Evolutionary conservation across 2,797 vertebrate species (phyloP).

Genomic region (Catamblyrhynchus diadema): DNA sequence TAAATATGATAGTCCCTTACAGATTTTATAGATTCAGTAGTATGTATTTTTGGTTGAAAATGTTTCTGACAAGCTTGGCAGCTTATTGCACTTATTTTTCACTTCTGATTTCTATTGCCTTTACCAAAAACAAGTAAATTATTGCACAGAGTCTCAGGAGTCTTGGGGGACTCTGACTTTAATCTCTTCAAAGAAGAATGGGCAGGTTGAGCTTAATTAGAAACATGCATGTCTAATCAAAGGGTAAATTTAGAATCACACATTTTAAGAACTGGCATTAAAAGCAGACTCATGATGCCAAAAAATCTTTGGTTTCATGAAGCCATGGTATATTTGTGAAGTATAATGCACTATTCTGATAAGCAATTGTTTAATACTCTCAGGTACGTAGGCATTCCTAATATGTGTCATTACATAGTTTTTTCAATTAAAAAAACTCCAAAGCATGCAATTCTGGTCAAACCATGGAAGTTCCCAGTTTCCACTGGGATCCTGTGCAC

Average conservation of each 20-base stretch:
- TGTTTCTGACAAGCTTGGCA: not conserved
- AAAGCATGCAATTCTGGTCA: not conserved
- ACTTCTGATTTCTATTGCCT: not conserved
- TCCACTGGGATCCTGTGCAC: not conserved
- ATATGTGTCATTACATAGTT: not conserved
- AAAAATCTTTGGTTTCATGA: not conserved
- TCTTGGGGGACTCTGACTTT: not conserved
- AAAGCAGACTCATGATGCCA: not conserved
- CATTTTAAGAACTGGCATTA: not conserved
- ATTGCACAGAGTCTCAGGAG: not conserved
- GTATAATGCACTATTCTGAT: not conserved
- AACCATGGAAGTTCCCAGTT: not conserved
- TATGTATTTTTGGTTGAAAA: not conserved
- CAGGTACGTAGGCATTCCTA: not conserved
- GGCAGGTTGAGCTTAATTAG: conserved; percentile 12
- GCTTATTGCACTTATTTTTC: not conserved
- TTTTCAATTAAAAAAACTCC: not conserved
- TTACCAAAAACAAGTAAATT: not conserved
- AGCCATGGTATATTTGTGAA: not conserved
- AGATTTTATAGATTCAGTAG: not conserved
- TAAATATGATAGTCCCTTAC: not conserved
- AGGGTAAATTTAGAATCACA: not conserved
- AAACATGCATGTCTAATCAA: not conserved
- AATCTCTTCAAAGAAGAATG: conserved; percentile 10
- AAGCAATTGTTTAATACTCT: not conserved